These are phyloP conservation scores for Phalangium opilio DNA, from an alignment of 2,888 invertebrate genomes.

Conservation along the genomic window DNA sequence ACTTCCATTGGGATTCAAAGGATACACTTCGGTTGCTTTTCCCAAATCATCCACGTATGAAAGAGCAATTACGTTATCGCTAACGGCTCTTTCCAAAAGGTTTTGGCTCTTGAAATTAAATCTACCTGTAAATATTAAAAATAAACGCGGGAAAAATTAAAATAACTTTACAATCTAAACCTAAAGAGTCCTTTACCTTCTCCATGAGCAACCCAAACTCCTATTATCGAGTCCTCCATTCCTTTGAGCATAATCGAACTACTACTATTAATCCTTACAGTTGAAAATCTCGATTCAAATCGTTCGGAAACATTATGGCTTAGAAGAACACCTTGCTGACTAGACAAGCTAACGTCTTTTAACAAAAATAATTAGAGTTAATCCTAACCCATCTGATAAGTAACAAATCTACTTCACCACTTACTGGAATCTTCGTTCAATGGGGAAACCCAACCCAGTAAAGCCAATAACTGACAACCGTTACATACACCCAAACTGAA, in stretches of 20 bases:
- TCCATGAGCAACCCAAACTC: slow-evolving; percentile 92
- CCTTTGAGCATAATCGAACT: slow-evolving; percentile 69
- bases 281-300: slow-evolving; percentile 65
- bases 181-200: no score
- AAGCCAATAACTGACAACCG: slow-evolving; percentile 89
- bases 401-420: background rate
- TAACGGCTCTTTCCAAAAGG: slow-evolving; percentile 26
- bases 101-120: slow-evolving; percentile 36
- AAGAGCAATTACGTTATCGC: slow-evolving; percentile 52
- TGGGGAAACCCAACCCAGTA: slow-evolving; percentile 69
- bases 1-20: slow-evolving; percentile 90
- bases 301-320: slow-evolving; percentile 77
- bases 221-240: slow-evolving; percentile 78
- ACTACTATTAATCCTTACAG: slow-evolving; percentile 53
- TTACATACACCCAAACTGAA: slow-evolving; percentile 98
- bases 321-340: slow-evolving; percentile 41
- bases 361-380: no score
- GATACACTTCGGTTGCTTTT: slow-evolving; percentile 49
- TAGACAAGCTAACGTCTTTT: no score
- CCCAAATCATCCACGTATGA: slow-evolving; percentile 70
- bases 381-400: no score
- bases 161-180: slow-evolving; percentile 11
- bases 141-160: background rate
- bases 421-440: slow-evolving; percentile 7
- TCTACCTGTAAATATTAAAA: slow-evolving; percentile 26